A percentile compares a stretch with the other conserved stretches of the same genome.
Evolutionary conservation across 2,888 invertebrate genomes (phyloP).

Genomic region (Apodemia hepburni): DNA sequence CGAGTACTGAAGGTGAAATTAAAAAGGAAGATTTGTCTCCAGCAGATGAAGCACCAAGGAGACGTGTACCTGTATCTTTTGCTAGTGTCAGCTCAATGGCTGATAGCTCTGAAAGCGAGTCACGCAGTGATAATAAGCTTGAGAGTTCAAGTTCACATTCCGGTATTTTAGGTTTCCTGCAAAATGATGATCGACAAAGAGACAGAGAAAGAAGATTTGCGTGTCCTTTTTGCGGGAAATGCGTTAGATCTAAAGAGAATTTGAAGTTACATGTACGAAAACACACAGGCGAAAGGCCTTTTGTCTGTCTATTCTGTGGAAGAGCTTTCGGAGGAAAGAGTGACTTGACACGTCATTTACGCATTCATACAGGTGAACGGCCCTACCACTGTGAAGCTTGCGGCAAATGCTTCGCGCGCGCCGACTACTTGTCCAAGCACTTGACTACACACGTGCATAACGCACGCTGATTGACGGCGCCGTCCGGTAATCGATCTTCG

Average conservation of each 20-base stretch:
- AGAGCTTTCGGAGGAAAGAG: constrained; percentile 94
- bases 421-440: constrained; percentile 94
- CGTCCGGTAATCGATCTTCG: constrained; percentile 50
- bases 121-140: constrained; percentile 69
- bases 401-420: constrained; percentile 94
- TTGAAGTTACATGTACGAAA: constrained; percentile 93
- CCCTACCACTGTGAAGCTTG: constrained; percentile 96
- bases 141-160: constrained; percentile 79
- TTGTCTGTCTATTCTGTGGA: constrained; percentile 94
- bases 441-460: constrained; percentile 94
- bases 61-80: constrained; percentile 69
- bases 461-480: constrained; percentile 76
- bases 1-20: constrained; percentile 61
- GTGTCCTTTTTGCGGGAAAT: constrained; percentile 94
- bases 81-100: constrained; percentile 77
- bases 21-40: constrained; percentile 53
- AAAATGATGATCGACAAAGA: constrained; percentile 73
- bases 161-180: constrained; percentile 82
- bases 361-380: constrained; percentile 93
- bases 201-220: constrained; percentile 90
- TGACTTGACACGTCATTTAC: constrained; percentile 91
- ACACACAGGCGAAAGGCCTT: constrained; percentile 93
- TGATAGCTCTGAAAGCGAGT: constrained; percentile 73
- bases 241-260: constrained; percentile 93
- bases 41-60: constrained; percentile 41